Evolutionary conservation across 53 echinoderm and acorn worm species (phyloP).

Genomic region (Zoroaster sp.): DNA sequence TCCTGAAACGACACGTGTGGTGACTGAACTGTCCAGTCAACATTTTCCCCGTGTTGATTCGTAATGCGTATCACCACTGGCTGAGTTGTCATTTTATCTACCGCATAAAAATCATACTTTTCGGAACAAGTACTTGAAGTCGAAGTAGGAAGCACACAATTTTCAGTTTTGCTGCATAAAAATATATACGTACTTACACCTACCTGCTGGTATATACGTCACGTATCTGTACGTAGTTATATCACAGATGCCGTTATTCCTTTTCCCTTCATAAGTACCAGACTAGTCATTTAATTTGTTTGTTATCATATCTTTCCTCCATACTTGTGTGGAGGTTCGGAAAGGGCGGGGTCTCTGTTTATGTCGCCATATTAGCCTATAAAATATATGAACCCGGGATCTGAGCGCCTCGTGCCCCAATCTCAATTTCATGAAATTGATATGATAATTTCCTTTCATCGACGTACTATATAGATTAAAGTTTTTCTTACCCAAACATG

Average conservation of each 20-base stretch:
- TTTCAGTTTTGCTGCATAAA: neutral
- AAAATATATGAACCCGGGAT: too few species aligned
- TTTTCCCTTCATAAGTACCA: neutral
- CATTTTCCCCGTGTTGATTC: slow-evolving; percentile 85
- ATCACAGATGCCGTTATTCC: neutral
- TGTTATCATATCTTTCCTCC: neutral
- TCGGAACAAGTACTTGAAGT: neutral
- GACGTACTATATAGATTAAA: too few species aligned
- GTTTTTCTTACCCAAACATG: too few species aligned
- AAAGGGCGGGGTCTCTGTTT: neutral
- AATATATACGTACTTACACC: neutral
- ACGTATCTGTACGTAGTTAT: neutral
- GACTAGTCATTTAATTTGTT: neutral
- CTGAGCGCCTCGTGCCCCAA: too few species aligned
- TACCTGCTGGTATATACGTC: neutral
- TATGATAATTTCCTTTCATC: too few species aligned
- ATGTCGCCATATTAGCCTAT: too few species aligned
- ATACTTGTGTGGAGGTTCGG: neutral
- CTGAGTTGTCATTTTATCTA: slow-evolving; percentile 68
- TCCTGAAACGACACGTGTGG: slow-evolving; percentile 76
- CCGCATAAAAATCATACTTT: neutral
- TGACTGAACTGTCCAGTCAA: slow-evolving; percentile 90
- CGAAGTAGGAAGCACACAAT: neutral
- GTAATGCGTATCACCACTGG: slow-evolving; percentile 85
- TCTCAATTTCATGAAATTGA: too few species aligned